Evolutionary conservation across 92 coral and sea anemone genomes (phyloP).

Genomic region (Epizoanthus rinbou): DNA sequence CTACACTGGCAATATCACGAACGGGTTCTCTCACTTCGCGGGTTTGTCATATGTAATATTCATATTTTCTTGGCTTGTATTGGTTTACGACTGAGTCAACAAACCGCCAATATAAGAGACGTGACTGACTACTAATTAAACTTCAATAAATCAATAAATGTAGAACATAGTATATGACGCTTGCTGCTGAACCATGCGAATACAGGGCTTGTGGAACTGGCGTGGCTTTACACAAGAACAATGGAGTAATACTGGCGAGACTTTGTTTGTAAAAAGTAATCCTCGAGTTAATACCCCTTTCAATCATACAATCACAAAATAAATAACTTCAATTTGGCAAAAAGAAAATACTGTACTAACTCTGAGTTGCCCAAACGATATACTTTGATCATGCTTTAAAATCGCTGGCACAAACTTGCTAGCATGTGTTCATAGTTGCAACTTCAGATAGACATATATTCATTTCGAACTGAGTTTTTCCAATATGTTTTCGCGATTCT

Average conservation of each 20-base stretch:
- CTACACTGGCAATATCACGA: neutral
- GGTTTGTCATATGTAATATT: neutral
- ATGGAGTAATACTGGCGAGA: neutral
- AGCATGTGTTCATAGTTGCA: too few relatives aligned
- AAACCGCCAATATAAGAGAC: constrained; percentile 9
- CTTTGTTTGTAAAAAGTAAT: neutral
- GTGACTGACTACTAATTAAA: constrained; percentile 4
- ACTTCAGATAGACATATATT: too few relatives aligned
- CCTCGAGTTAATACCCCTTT: too few relatives aligned
- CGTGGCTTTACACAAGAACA: neutral
- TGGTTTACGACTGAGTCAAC: constrained; percentile 29
- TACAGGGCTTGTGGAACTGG: neutral
- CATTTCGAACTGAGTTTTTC: too few relatives aligned
- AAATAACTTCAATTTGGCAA: too few relatives aligned
- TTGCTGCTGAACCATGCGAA: constrained; percentile 2
- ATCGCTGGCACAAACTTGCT: too few relatives aligned
- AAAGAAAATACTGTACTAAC: too few relatives aligned
- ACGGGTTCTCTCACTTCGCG: neutral
- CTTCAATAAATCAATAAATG: constrained; percentile 13
- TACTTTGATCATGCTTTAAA: too few relatives aligned
- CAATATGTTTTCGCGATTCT: too few relatives aligned
- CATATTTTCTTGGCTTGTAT: neutral
- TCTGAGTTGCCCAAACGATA: too few relatives aligned
- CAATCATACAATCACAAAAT: too few relatives aligned
- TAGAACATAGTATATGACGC: neutral